Conservation (phyloP, 1,140 invertebrate genomes). For the Drosophila littoralis region DNA sequence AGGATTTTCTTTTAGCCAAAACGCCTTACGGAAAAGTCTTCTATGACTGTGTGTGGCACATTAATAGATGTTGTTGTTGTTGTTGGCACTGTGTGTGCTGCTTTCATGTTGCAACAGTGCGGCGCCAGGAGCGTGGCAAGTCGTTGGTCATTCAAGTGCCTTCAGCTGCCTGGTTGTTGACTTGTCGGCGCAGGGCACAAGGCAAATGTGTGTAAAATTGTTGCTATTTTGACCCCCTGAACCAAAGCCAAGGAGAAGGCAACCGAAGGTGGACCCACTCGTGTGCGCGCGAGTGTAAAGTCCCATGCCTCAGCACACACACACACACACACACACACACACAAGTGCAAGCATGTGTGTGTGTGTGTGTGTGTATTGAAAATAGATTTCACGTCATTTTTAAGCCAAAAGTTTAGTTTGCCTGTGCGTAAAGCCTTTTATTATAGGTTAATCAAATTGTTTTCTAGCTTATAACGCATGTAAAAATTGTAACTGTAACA, state of each 20-base stretch:
- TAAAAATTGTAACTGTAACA: constrained; percentile 15
- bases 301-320: constrained; percentile 11
- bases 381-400: constrained; percentile 38
- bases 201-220: constrained; percentile 64
- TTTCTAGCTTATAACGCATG: constrained; percentile 12
- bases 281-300: constrained; percentile 27
- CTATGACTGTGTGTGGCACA: constrained; percentile 50
- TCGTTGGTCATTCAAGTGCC: constrained; percentile 49
- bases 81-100: constrained; percentile 14
- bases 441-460: constrained; percentile 24
- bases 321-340: constrained; percentile 20
- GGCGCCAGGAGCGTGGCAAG: constrained; percentile 36
- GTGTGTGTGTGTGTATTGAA: constrained; percentile 1
- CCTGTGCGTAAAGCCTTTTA: constrained; percentile 2
- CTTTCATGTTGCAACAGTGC: constrained; percentile 73
- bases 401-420: constrained; percentile 18
- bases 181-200: constrained; percentile 70
- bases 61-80: constrained; percentile 46
- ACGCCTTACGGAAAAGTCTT: constrained; percentile 17
- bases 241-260: constrained; percentile 81
- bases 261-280: background rate
- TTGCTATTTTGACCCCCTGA: constrained; percentile 80
- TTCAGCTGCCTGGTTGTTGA: constrained; percentile 71
- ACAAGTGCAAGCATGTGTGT: background rate
- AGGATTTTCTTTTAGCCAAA: constrained; percentile 64